These are phyloP conservation scores for Diaphora mendica DNA, from an alignment of 2,888 invertebrate genomes.

Conservation along the genomic window DNA sequence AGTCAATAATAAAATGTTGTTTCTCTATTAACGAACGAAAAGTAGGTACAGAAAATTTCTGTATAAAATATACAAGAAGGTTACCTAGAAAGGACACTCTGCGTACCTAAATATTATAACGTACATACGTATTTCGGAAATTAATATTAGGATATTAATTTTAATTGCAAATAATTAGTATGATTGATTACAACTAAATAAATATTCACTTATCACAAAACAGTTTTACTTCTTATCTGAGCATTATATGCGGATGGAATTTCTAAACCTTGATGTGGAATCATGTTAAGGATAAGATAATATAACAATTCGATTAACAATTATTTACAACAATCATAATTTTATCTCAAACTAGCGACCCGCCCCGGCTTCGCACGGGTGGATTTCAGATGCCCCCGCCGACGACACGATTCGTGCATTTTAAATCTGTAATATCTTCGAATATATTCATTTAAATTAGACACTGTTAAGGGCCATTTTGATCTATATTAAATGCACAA, in stretches of 20 bases:
- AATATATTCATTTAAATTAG: no score
- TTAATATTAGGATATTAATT: background rate
- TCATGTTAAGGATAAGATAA: background rate
- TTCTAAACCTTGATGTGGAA: background rate
- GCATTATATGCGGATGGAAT: background rate
- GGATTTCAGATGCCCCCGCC: no score
- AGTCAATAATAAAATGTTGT: background rate
- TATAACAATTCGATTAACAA: background rate
- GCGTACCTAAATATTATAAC: background rate
- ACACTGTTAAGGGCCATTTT: no score
- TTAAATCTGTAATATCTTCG: no score
- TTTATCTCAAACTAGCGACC: background rate
- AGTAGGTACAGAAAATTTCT: background rate
- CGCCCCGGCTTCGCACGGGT: no score
- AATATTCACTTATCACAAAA: background rate
- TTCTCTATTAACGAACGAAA: background rate
- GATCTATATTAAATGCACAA: no score
- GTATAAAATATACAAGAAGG: no score
- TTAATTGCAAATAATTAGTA: background rate
- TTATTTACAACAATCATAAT: background rate
- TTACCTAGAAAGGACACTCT: background rate
- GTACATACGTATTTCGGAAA: background rate
- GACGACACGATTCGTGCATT: no score
- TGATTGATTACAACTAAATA: background rate
- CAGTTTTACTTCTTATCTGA: background rate